Base-by-base conservation (phyloP, 1,140 invertebrate species). In the Chironomus tepperi region DNA sequence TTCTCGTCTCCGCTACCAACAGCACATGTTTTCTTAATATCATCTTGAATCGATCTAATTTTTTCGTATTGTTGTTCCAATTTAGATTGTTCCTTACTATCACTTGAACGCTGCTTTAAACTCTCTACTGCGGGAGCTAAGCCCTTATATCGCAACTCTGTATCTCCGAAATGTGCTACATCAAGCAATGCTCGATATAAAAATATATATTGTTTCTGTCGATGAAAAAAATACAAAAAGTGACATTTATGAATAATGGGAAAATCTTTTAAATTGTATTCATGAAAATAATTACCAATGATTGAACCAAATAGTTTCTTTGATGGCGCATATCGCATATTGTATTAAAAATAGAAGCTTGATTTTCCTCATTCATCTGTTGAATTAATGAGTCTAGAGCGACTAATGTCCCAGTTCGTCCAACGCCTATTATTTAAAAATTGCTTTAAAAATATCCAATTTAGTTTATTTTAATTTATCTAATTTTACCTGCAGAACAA, bases 161-260 rank as follows among this genome's bases (percentile, higher is more conserved):
- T 98, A 81, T 97, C 93, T 3, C 95, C 95, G 85, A 96, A 98
- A 77, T 96, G 91, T 10, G 93, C 90, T 83, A 92, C 92, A 83
- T 99, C 97, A 83, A 98, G 90, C 16, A 98, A 82, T 72, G 96
- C 93, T 73, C 95, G 92, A 83, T 98, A 98, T 75, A 98, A 92
- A 84, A 98, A 99, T 76, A 98, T 94, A 83, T 98, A 98, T 86
- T 98, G 96, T 88, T 98, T 97, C 87, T 97, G 24, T 34, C 5
- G 24, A 5, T 2, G 24, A 34, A 2, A 34, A 34, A 34, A 74
- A 77, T 72, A 65, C 42, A 75, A 64, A 70, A 24, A 73, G 21
- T 57, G 75, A 16, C 34, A 42, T 73, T 74, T 65, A 43, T 43
- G 12, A 72, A 65, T 24, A 43, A 12, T 64, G 16, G 21, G 43